phyloP scores from a whole-genome alignment of 2,797 vertebrate species.

The Heteromormyrus szaboi region DNA sequence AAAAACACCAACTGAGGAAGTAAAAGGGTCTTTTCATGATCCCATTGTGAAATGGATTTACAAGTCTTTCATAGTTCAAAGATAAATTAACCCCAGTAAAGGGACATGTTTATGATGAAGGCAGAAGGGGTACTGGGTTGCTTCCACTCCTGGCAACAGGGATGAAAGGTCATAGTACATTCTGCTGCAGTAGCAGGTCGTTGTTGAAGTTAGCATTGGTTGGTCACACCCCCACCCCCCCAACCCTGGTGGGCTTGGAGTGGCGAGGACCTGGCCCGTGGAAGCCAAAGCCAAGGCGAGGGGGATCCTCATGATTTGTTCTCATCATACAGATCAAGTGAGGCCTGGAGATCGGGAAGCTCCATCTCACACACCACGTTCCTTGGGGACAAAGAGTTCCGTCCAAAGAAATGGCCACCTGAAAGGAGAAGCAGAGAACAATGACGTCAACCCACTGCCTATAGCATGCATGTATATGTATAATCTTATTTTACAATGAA shows the following conservation, averaged over 20 bases:
- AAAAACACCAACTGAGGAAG: slow-evolving; percentile 13
- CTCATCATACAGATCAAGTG: slow-evolving; percentile 83
- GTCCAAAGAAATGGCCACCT: slow-evolving; percentile 85
- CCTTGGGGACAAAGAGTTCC: slow-evolving; percentile 77
- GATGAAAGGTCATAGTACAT: slow-evolving; percentile 23
- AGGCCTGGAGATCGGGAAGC: slow-evolving; percentile 84
- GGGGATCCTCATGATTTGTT: slow-evolving; percentile 85
- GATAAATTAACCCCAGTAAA: background rate
- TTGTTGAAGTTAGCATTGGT: slow-evolving; percentile 19
- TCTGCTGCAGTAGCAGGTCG: slow-evolving; percentile 31
- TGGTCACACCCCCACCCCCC: background rate
- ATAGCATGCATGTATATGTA: background rate
- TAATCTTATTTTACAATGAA: background rate
- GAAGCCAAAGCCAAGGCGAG: slow-evolving; percentile 14
- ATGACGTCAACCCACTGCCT: slow-evolving; percentile 1
- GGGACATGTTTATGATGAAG: background rate
- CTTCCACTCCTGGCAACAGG: slow-evolving; percentile 6
- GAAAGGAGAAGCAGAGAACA: background rate
- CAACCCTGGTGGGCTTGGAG: background rate
- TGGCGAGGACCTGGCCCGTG: slow-evolving; percentile 10
- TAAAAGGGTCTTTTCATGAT: slow-evolving; percentile 11
- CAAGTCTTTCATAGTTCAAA: slow-evolving; percentile 5
- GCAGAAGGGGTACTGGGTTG: background rate
- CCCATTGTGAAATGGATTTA: slow-evolving; percentile 11
- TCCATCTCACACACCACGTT: slow-evolving; percentile 82